Evolutionary conservation across 2,797 vertebrate species (phyloP), one percentile per base, ranked within the genome.

Genomic region (Chelidonichthys spinosus): DNA sequence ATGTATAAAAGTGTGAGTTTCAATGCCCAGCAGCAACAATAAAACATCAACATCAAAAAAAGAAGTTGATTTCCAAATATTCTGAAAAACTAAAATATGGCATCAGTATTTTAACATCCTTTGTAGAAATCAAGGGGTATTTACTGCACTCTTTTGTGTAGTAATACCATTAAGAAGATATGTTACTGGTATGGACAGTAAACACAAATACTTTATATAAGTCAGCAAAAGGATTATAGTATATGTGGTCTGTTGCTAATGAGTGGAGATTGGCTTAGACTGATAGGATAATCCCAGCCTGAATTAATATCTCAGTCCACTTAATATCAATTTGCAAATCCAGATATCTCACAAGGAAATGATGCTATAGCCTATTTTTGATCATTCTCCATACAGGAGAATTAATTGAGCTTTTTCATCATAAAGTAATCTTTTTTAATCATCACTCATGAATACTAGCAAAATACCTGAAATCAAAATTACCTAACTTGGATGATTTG

Each of bases 181-280:
- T 42, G 8, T 42, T 42, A 11, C 40, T 40, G 39, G 42, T 11
- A 43, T 43, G 8, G 13, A 43, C 11, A 43, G 13, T 43, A 39
- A 39, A 39, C 10, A 43, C 4, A 43, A 43, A 43, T 11, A 52
- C 11, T 32, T 32, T 52, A 25, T 25, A 25, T 2, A 25, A 25
- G 25, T 50, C 47, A 50, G 25, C 50, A 1, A 13, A 52, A 13
- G 0, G 5, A 0, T 50, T 18, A 50, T 11, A 13, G 50, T 52
- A 6, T 52, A 6, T 5, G 0, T 0, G 0, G 6, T 54, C 13
- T 55, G 0, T 33, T 55, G 4, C 4, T 3, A 50, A 18, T n/a
- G 15, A 8, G 15, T 54, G 13, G 25, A 36, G 35, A 56, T 5
- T 37, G 35, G 54, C 54, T 15, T 37, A 2, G 8, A 2, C 15